Evolutionary conservation across 2,113 vertebrate species (phyloP).

Genomic region (Ia io): DNA sequence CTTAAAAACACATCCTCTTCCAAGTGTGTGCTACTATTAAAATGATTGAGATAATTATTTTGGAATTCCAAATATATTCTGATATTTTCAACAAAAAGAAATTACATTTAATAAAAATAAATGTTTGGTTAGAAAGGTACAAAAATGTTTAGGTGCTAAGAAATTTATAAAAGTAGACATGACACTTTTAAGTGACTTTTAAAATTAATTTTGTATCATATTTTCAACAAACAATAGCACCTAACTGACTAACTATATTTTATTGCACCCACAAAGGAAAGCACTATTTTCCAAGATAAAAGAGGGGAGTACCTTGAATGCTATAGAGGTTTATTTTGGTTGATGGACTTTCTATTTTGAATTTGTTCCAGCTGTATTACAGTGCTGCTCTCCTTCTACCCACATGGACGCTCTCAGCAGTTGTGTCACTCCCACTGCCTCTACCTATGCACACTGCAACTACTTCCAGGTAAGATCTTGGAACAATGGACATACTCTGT

Average conservation of each 20-base stretch:
- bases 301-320: neutral
- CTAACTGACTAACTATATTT: neutral
- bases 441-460: slow-evolving; percentile 70
- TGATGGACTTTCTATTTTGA: slow-evolving; percentile 47
- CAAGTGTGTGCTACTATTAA: slow-evolving; percentile 36
- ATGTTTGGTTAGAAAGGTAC: slow-evolving; percentile 30
- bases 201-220: neutral
- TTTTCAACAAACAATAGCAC: slow-evolving; percentile 39
- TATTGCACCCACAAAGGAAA: neutral
- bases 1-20: neutral
- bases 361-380: slow-evolving; percentile 75
- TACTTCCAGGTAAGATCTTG: slow-evolving; percentile 82
- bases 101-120: slow-evolving; percentile 36
- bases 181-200: slow-evolving; percentile 30
- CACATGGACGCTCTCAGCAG: slow-evolving; percentile 69
- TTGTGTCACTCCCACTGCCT: slow-evolving; percentile 70
- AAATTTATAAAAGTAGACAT: slow-evolving; percentile 18
- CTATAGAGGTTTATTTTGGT: neutral
- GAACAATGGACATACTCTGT: neutral
- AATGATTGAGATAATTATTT: slow-evolving; percentile 47
- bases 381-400: slow-evolving; percentile 70
- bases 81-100: slow-evolving; percentile 46
- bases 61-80: slow-evolving; percentile 26
- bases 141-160: slow-evolving; percentile 31
- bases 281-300: neutral